Percentiles rank a stretch among this genome's conserved stretches.
Evolutionary conservation across 2,113 vertebrate species (phyloP).

Genomic region (Aythya baeri): DNA sequence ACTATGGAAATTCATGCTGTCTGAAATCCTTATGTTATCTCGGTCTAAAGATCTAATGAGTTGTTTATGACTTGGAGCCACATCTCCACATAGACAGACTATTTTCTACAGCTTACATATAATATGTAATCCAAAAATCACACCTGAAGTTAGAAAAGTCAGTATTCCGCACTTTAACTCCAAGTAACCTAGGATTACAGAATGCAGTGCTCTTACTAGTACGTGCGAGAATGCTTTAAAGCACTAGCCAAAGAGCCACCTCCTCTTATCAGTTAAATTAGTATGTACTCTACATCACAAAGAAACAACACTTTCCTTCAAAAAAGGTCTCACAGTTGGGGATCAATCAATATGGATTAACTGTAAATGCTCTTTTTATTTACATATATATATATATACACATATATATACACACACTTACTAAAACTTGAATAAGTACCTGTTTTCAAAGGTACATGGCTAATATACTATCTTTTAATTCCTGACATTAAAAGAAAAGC

Average conservation of each 20-base stretch:
- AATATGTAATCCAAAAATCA: not conserved
- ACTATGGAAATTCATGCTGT: not conserved
- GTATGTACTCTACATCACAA: not conserved
- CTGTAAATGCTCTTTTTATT: not conserved
- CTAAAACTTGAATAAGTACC: slow-evolving; percentile 62
- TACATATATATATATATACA: not conserved
- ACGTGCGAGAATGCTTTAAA: not conserved
- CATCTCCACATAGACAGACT: not conserved
- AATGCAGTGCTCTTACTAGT: not conserved
- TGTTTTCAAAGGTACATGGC: slow-evolving; percentile 18
- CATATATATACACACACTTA: not conserved
- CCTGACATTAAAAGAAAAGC: slow-evolving; percentile 21
- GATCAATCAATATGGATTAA: not conserved
- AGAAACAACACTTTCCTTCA: not conserved
- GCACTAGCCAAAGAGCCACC: not conserved
- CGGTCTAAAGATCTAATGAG: not conserved
- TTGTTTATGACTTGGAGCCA: not conserved
- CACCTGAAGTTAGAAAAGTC: not conserved
- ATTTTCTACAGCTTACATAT: not conserved
- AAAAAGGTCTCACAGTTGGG: not conserved
- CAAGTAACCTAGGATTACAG: not conserved
- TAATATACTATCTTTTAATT: slow-evolving; percentile 20
- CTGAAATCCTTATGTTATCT: not conserved
- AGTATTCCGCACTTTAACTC: not conserved
- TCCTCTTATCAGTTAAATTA: not conserved